Base-by-base conservation (phyloP, 2,888 invertebrate genomes). In the Andrena hattorfiana region DNA sequence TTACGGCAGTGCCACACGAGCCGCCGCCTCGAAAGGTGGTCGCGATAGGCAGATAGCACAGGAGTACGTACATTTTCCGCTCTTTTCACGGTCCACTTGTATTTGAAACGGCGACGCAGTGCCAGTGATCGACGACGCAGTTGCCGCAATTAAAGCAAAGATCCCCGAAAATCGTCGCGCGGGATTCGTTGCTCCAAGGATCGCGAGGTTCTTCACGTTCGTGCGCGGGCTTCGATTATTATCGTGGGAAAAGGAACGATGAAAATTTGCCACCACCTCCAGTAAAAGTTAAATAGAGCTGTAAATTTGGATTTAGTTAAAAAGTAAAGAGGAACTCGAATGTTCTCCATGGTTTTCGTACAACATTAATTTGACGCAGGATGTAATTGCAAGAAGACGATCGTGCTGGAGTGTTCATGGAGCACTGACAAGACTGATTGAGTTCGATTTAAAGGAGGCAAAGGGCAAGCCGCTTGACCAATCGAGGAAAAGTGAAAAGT, bases 1-100 rank as follows among this genome's bases (percentile, higher is more conserved):
- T 85, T 83, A 83, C 79, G 76, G 75, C 84, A 83, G 87, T 87
- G 76, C 32, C 74, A 78, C 70, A 83, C 74, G 75, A 85, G 87
- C 87, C 68, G 70, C 73, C 85, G 87, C 49, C 77, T 68, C 75
- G 87, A 83, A 77, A 83, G 83, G 87, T 80, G 76, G 63, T 85
- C 83, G 70, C 76, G 78, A 87, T 87, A 80, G 85, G 73, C 75
- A 77, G 63, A 82, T 67, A 60, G 30, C 16, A 62, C 67, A 28
- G 51, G 28, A 32, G 32, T 60, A 59, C 28, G 49, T 51, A 49
- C 3, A 54, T 35, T 64, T 10, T 13, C 26, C 49, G 64, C 51
- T 64, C 30, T 66, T 62, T 48, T 54, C 54, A 54, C 64, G 13
- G 48, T 68, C 56, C 16, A 28, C 51, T 74, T 30, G 13, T 49